Evolutionary conservation across 64 coral and sea anemone genomes (phyloP).

Genomic region (Stichodactyla helianthus): DNA sequence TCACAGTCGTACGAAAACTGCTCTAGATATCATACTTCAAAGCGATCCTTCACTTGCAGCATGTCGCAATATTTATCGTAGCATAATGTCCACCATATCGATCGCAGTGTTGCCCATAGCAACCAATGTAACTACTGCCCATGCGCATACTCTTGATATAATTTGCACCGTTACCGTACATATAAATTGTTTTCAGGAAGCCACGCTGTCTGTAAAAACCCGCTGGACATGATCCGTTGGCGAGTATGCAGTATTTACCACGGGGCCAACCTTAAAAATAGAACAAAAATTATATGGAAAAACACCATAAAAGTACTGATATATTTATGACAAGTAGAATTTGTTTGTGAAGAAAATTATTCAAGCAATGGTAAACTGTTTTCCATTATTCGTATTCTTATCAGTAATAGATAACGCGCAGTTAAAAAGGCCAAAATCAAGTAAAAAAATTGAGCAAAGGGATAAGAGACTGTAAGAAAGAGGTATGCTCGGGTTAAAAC

Average conservation of each 20-base stretch:
- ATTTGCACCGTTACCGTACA: constrained; percentile 31
- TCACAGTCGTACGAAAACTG: too few relatives aligned
- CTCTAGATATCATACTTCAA: not conserved
- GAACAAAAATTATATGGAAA: not conserved
- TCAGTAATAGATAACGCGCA: too few relatives aligned
- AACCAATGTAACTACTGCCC: constrained; percentile 87
- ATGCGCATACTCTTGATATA: constrained; percentile 49
- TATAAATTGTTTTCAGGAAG: constrained; percentile 55
- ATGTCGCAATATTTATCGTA: constrained; percentile 64
- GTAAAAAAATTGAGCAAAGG: too few relatives aligned
- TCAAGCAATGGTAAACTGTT: too few relatives aligned
- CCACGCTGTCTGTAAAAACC: constrained; percentile 58
- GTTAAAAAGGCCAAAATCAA: too few relatives aligned
- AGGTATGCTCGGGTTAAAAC: too few relatives aligned
- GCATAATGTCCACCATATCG: constrained; percentile 63
- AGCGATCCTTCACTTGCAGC: constrained; percentile 56
- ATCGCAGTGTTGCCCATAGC: constrained; percentile 69
- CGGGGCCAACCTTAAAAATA: constrained; percentile 51
- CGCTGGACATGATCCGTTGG: constrained; percentile 51
- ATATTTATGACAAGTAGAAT: too few relatives aligned
- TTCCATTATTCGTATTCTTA: too few relatives aligned
- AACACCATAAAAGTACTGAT: not conserved
- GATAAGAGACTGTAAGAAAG: too few relatives aligned
- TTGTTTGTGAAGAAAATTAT: too few relatives aligned
- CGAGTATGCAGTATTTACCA: constrained; percentile 73